A percentile compares a stretch with the other conserved stretches of the same genome.
phyloP scores from a whole-genome alignment of 2,113 vertebrate species.

The Trogon melanurus region DNA sequence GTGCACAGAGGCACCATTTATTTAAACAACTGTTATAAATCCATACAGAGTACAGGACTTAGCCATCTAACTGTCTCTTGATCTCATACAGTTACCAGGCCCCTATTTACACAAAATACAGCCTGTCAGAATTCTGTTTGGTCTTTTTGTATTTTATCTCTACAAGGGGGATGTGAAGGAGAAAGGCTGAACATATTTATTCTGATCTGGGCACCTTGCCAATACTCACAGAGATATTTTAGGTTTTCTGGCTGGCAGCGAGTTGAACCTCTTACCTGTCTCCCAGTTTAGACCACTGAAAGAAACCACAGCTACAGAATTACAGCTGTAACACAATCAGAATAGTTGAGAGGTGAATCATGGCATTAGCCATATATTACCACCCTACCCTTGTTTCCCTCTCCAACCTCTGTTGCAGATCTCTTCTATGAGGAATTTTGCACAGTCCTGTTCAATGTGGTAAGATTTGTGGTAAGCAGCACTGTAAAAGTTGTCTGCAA shows the following conservation, averaged over 20 bases:
- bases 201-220: constrained; percentile 17
- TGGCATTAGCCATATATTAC: neutral
- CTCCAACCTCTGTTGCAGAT: neutral
- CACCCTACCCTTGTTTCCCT: neutral
- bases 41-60: neutral
- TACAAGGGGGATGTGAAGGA: constrained; percentile 11
- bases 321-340: neutral
- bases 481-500: neutral
- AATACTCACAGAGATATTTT: constrained; percentile 29
- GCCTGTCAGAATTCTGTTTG: constrained; percentile 21
- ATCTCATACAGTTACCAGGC: neutral
- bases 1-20: neutral
- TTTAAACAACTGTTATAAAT: neutral
- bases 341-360: neutral
- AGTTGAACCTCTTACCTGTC: constrained; percentile 37
- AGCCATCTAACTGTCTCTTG: neutral
- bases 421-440: neutral
- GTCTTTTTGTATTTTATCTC: neutral
- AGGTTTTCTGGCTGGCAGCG: constrained; percentile 8
- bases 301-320: neutral
- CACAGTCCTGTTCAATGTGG: neutral
- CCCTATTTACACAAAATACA: constrained; percentile 1
- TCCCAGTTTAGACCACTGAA: neutral
- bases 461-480: neutral
- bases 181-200: neutral